Evolutionary conservation across 1,140 invertebrate species (phyloP), one percentile per base, ranked within the genome.

Genomic region (Micrasema minimum): DNA sequence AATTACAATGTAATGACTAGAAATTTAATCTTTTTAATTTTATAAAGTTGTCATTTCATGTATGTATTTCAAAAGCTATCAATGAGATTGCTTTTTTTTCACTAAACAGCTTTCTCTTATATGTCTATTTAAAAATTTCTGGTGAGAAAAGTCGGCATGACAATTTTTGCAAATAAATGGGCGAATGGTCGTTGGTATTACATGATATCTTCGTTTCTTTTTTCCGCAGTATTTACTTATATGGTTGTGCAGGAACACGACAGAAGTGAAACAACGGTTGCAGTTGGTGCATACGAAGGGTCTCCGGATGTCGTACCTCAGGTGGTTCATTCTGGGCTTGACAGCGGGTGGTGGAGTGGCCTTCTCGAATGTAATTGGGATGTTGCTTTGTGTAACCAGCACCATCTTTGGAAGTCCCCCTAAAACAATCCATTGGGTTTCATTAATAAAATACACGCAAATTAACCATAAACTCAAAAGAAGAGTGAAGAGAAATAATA

Each of bases 91-190:
- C 26, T 48, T 48, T 48, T 48, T 48, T 48, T 48, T 64, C 20
- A 45, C 64, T 10, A 31, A 38, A 46, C 71, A 73, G 22, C 45
- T 73, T 59, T 73, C 71, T 48, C 71, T 67, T 37, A 73, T 73
- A 43, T 73, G 71, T 50, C 71, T 73, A 73, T 73, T 73, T 59
- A 73, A 69, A 66, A 73, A 73, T 55, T 73, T 73, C 31, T 73
- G 71, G 14, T 73, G 71, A 10, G 71, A 73, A 31, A 73, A 73
- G 22, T 65, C 23, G 12, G 66, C 66, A 16, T 22, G 12, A 46
- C 71, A 73, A 48, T 73, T 61, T 43, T 62, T 65, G 46, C 71
- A 73, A 20, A 57, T 22, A 43, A 69, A 73, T 2, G 71, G 71
- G 23, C 71, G 62, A 35, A 12, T 64, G 37, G 37, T 26, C 5